Conservation (phyloP, 2,888 invertebrate species). For the Clusia tigrina region DNA sequence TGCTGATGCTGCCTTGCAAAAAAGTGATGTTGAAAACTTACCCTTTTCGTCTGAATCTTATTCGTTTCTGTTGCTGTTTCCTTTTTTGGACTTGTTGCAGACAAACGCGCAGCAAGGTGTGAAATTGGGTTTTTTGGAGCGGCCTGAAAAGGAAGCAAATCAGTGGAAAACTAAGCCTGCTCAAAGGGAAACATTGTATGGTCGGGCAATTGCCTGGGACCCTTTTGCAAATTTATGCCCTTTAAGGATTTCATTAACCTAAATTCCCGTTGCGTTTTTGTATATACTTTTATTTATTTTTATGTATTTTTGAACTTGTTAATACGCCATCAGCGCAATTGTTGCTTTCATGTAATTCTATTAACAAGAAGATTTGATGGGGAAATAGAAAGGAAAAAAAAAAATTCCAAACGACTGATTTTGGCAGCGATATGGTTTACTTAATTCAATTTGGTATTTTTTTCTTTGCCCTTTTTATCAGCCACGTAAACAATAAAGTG, state of each 20-base stretch:
- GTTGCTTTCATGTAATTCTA: conserved; percentile 8
- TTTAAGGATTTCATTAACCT: not conserved
- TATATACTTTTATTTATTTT: too few relatives aligned
- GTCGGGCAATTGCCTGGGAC: not conserved
- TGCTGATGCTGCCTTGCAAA: not conserved
- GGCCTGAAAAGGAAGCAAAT: not conserved
- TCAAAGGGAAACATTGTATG: not conserved
- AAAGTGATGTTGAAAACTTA: too few relatives aligned
- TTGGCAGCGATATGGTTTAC: too few relatives aligned
- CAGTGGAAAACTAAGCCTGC: not conserved
- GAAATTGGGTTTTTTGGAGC: not conserved
- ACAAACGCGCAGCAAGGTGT: not conserved
- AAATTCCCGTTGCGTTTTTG: not conserved
- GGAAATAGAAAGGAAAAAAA: not conserved
- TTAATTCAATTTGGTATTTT: too few relatives aligned
- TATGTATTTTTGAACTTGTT: not conserved
- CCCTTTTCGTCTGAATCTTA: not conserved
- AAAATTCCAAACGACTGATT: too few relatives aligned
- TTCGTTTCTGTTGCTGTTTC: not conserved
- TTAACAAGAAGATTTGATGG: not conserved
- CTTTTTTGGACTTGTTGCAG: too few relatives aligned
- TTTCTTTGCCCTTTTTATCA: too few relatives aligned
- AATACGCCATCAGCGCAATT: not conserved
- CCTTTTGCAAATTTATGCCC: conserved; percentile 12
- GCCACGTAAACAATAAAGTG: too few relatives aligned